Evolutionary conservation across 2,888 invertebrate species (phyloP).

Genomic region (Mycalesis mineus): DNA sequence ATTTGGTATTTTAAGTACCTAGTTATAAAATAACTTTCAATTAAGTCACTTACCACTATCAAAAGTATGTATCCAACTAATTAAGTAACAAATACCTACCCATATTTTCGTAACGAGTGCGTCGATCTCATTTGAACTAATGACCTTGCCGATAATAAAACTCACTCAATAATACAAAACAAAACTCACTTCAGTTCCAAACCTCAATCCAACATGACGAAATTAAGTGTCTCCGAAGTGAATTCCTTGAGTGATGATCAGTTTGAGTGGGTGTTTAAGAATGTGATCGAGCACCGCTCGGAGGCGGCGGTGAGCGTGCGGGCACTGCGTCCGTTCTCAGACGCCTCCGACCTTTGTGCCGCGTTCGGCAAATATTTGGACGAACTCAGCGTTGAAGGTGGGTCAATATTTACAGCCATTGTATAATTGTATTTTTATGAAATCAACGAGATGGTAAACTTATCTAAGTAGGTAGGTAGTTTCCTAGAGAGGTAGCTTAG

Average conservation of each 20-base stretch:
- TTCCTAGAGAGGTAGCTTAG: too few species aligned
- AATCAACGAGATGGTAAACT: too few species aligned
- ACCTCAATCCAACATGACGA: neutral
- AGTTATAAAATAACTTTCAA: too few species aligned
- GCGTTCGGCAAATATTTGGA: constrained; percentile 78
- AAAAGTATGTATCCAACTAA: too few species aligned
- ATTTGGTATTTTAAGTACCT: too few species aligned
- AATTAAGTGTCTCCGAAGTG: constrained; percentile 63
- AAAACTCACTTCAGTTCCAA: neutral
- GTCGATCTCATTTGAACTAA: constrained; percentile 26
- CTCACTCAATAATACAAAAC: neutral
- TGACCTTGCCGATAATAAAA: constrained; percentile 29
- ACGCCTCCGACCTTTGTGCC: constrained; percentile 62
- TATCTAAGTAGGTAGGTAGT: too few species aligned
- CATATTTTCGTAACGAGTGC: neutral
- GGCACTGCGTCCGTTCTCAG: constrained; percentile 72
- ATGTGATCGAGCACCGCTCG: constrained; percentile 80
- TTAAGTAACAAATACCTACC: too few species aligned
- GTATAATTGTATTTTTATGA: too few species aligned
- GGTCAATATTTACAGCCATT: constrained; percentile 33
- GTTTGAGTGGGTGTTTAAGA: constrained; percentile 78
- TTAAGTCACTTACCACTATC: too few species aligned
- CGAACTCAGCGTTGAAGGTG: constrained; percentile 69
- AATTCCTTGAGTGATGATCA: constrained; percentile 72
- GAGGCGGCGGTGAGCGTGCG: constrained; percentile 72